Percentiles rank a stretch among this genome's conserved stretches.
phyloP scores from a whole-genome alignment of 2,113 vertebrate species.

The Pluvialis apricaria region DNA sequence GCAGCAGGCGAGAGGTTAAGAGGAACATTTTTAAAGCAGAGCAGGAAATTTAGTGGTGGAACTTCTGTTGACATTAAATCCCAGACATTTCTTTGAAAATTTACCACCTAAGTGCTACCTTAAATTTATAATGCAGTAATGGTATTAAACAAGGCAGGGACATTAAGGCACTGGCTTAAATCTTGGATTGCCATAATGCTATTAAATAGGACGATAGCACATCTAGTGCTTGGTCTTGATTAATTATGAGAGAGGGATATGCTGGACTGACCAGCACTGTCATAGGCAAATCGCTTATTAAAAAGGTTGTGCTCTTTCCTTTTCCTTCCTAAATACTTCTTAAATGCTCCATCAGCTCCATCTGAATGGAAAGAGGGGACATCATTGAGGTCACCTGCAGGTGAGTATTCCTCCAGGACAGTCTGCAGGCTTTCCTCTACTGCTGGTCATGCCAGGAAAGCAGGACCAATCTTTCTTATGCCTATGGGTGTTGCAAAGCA shows the following conservation, averaged over 20 bases:
- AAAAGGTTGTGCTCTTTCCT: constrained; percentile 12
- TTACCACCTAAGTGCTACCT: constrained; percentile 2
- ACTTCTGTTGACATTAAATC: neutral
- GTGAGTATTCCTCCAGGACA: neutral
- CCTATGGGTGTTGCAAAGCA: neutral
- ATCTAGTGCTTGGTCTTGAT: constrained; percentile 9
- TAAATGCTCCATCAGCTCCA: neutral
- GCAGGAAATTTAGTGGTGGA: neutral
- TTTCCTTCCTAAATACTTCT: neutral
- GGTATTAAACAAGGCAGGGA: neutral
- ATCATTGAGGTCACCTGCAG: neutral
- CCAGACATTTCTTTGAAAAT: constrained; percentile 8
- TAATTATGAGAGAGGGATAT: neutral
- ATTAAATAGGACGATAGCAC: neutral
- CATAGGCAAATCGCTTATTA: neutral
- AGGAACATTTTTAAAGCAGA: neutral
- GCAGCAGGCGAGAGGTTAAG: neutral
- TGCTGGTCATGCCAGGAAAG: neutral
- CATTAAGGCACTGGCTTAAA: constrained; percentile 20
- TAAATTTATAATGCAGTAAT: constrained; percentile 25
- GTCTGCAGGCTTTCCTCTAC: neutral
- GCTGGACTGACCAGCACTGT: neutral
- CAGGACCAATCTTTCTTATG: neutral
- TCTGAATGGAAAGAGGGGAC: neutral
- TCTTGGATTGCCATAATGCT: constrained; percentile 19